Evolutionary conservation across 2,797 vertebrate genomes (phyloP), one percentile per base, ranked within the genome.

Genomic region (Cichlasoma orientale): DNA sequence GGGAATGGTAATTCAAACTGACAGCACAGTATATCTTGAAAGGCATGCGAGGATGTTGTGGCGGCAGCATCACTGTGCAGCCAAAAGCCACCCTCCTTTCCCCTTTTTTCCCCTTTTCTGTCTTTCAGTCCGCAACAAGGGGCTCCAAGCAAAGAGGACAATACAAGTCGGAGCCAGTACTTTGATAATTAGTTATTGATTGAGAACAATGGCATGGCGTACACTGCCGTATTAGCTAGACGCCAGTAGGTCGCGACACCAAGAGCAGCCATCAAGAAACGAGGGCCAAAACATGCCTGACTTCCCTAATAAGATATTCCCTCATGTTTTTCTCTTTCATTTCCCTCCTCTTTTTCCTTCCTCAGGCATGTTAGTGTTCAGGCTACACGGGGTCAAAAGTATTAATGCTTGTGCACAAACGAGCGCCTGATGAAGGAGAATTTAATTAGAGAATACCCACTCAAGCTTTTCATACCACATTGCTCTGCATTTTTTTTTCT

Each of bases 111-210:
- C 85, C 78, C 82, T 83, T 83, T 83, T 93, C 92, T 89, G 92
- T 92, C 92, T 94, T 93, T 95, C 93, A 93, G 93, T 90, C 90
- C 92, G 85, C 96, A 96, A 96, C 95, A 95, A 96, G 96, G 95
- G 96, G 92, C 94, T 95, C 94, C 95, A 92, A 96, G 96, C 95
- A 95, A 95, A 96, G 96, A 93, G 96, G 93, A 95, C 94, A 95
- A 94, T 92, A 91, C 75, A 82, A 90, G 94, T 90, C 84, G 74
- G 89, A 94, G 94, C 94, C 93, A 94, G 96, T 96, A 96, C 96
- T 97, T 97, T 97, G 96, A 97, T 98, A 98, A 99, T 99, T 98
- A 98, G 96, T 98, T 98, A 99, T 98, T 98, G 98, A 99, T 99
- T 97, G 96, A 94, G 94, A 96, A 97, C 96, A 96, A 97, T 96